Evolutionary conservation across 2,888 invertebrate species (phyloP).

Genomic region (Sabellastarte sp.): DNA sequence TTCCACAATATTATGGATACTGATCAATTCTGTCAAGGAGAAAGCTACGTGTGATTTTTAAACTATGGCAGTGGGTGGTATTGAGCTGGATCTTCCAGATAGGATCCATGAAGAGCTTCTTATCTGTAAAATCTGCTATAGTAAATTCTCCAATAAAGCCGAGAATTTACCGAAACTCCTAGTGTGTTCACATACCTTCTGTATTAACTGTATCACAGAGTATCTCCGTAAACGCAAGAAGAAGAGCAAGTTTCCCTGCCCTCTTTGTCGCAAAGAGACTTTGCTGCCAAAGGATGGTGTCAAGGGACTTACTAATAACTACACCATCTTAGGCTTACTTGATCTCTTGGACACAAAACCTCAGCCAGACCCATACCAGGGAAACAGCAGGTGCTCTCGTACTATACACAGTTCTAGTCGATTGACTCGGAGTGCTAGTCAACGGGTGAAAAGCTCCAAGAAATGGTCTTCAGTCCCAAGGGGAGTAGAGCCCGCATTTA

Average conservation of each 20-base stretch:
- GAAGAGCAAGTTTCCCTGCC: slow-evolving; percentile 15
- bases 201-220: slow-evolving; percentile 14
- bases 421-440: background rate
- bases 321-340: slow-evolving; percentile 16
- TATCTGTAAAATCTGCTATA: slow-evolving; percentile 18
- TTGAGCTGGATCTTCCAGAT: background rate
- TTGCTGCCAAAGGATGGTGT: slow-evolving; percentile 8
- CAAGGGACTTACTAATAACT: slow-evolving; percentile 14
- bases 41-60: no score
- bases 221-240: background rate
- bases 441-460: background rate
- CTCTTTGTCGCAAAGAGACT: slow-evolving; percentile 19
- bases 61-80: background rate
- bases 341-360: slow-evolving; percentile 7
- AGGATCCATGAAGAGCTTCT: slow-evolving; percentile 14
- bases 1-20: no score
- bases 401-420: background rate
- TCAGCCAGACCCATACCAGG: slow-evolving; percentile 10
- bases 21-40: no score
- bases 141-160: background rate
- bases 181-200: slow-evolving; percentile 23
- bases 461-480: background rate
- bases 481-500: background rate
- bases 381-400: background rate
- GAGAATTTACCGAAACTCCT: slow-evolving; percentile 18